These are phyloP conservation scores for Cerastis rubricosa DNA, from an alignment of 2,888 invertebrate genomes.

Conservation along the genomic window DNA sequence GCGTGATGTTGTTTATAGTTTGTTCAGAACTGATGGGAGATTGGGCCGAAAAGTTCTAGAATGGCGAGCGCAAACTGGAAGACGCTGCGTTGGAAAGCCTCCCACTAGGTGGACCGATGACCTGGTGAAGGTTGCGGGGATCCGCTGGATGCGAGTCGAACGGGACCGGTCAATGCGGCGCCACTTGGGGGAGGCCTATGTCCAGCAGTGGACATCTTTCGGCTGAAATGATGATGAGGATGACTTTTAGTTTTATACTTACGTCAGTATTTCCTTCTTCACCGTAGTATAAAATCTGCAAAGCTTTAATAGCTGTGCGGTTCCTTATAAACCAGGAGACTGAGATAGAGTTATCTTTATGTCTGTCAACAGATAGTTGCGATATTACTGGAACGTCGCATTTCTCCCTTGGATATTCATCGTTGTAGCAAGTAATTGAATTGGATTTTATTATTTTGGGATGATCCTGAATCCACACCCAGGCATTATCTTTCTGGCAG, in stretches of 20 bases:
- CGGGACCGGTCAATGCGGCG: too few species aligned
- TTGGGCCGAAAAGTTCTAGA: too few species aligned
- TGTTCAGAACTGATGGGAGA: too few species aligned
- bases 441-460: slow-evolving; percentile 89
- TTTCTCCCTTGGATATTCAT: slow-evolving; percentile 86
- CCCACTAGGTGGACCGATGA: too few species aligned
- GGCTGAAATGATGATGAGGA: too few species aligned
- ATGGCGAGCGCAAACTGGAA: too few species aligned
- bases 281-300: slow-evolving; percentile 95
- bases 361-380: slow-evolving; percentile 96
- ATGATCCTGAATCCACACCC: slow-evolving; percentile 98
- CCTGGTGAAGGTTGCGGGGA: too few species aligned
- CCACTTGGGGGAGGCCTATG: too few species aligned
- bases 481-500: slow-evolving; percentile 97
- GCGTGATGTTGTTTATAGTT: too few species aligned
- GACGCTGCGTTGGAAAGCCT: too few species aligned
- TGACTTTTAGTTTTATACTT: slow-evolving; percentile 68
- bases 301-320: slow-evolving; percentile 95
- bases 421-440: slow-evolving; percentile 81
- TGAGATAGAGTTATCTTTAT: slow-evolving; percentile 95
- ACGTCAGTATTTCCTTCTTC: slow-evolving; percentile 81
- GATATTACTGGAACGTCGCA: slow-evolving; percentile 94
- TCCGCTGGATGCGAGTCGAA: too few species aligned
- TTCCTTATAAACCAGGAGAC: slow-evolving; percentile 97
- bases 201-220: too few species aligned